Base-by-base conservation (phyloP, 1,140 invertebrate species). In the Parasteatoda tepidariorum region DNA sequence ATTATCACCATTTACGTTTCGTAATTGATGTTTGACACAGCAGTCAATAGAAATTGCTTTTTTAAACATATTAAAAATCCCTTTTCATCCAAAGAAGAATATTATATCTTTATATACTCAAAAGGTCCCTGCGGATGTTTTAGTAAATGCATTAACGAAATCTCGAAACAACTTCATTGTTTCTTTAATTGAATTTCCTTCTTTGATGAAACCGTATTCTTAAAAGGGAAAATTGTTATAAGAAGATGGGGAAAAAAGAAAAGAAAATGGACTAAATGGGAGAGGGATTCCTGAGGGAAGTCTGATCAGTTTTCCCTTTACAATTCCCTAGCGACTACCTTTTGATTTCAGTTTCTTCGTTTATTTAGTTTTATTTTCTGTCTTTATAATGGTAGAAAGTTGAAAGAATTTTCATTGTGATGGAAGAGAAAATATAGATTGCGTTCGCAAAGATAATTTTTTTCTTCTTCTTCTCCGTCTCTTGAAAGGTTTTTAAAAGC, bases 111-210 rank as follows among this genome's bases (percentile, higher is more conserved):
- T 9, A 48, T 13, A 48, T 24, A n/a, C 18, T n/a, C 9, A 59
- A n/a, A n/a, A n/a, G n/a, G 9, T 59, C 57, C 57, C 57, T n/a
- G n/a, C 9, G 24, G 57, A 26, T 0, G 24, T 22, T 22, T 9
- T 3, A 59, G 9, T 22, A 22, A 24, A 26, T 26, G 24, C 57
- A 26, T 26, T 59, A 2, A 22, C n/a, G 57, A 22, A 59, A 59
- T 59, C 24, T 26, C n/a, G 24, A n/a, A 59, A 26, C 24, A 24
- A 26, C 9, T 59, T 59, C 57, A 59, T 59, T 59, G 57, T 59
- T 59, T 59, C 57, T 59, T 59, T 59, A 59, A 59, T 59, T 59
- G 57, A 59, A 59, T 59, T 59, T 59, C n/a, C 18, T n/a, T 22
- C 57, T 59, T 59, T 59, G 57, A 59, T 59, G n/a, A 59, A 59